A percentile compares a stretch with the other conserved stretches of the same genome.
Conservation (phyloP, 2,888 invertebrate species). For the Tanytarsus gracilentus region DNA sequence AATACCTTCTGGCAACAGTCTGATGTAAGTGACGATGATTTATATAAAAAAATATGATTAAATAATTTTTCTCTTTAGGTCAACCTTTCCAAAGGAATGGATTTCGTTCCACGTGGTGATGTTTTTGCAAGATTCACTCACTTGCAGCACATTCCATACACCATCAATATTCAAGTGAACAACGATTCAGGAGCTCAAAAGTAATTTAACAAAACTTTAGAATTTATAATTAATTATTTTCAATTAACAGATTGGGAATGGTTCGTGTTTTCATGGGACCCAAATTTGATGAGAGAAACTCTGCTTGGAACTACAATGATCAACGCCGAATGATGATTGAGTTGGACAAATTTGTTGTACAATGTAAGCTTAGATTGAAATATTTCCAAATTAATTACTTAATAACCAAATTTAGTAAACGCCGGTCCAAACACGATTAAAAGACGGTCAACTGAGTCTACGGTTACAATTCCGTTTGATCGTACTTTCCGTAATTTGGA, state of each 20-base stretch:
- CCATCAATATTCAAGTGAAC: conserved; percentile 32
- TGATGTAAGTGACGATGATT: too few relatives aligned
- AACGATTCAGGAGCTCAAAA: conserved; percentile 33
- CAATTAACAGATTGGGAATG: conserved; percentile 54
- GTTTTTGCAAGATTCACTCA: conserved; percentile 34
- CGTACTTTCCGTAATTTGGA: conserved; percentile 67
- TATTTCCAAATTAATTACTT: too few relatives aligned
- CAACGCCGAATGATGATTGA: conserved; percentile 63
- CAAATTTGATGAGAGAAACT: conserved; percentile 57
- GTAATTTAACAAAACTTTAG: too few relatives aligned
- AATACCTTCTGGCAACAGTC: conserved; percentile 72
- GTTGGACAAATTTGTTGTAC: conserved; percentile 61
- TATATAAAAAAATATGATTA: too few relatives aligned
- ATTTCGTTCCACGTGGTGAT: conserved; percentile 33
- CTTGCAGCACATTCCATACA: conserved; percentile 35
- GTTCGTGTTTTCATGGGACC: conserved; percentile 64
- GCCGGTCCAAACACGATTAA: conserved; percentile 58
- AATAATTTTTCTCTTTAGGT: too few relatives aligned
- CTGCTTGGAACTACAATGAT: conserved; percentile 53
- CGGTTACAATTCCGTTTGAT: conserved; percentile 78
- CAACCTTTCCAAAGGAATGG: conserved; percentile 35
- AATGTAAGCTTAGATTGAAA: too few relatives aligned
- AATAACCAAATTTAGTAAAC: conserved; percentile 52
- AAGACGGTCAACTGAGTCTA: conserved; percentile 59
- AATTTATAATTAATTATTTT: too few relatives aligned